Base-by-base conservation (phyloP, 2,888 invertebrate genomes). In the Tridacna crocea region DNA sequence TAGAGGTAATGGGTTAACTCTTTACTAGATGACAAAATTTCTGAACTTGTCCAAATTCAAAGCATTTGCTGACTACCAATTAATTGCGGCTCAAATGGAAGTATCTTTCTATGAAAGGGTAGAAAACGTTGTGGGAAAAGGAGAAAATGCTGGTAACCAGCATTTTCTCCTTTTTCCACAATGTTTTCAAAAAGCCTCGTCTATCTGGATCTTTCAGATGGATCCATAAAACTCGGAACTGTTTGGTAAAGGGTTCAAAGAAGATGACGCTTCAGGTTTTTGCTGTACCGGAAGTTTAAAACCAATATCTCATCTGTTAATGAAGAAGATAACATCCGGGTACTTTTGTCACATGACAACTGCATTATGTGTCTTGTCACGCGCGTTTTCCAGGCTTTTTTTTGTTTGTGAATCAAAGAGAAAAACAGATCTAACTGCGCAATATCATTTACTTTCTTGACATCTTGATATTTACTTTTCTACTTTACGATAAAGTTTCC, bases 231-330 rank as follows among this genome's bases (percentile, higher is more conserved):
- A 55, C 55, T 55, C 55, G 15, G 3, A 11, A 19, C 11, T 55
- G 55, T 10, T 11, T 15, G 55, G 55, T 19, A 55, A 55, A 55
- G 55, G 55, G 11, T 51, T 55, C 3, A 55, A 55, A 15, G 19
- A 19, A 55, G 6, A 55, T 19, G 17, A 55, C 55, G 15, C 19
- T 19, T 6, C 55, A 55, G 19, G 6, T 55, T 55, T n/a, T 66
- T 22, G 70, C 48, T 26, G 12, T 17, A 51, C 70, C 70, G 70
- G 70, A 70, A 70, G 70, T 70, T 48, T n/a, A 51, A 70, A 51
- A n/a, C 70, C 48, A 70, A 70, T 70, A 70, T 70, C 70, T 70
- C 70, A 70, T 70, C 70, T 70, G 24, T 24, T 70, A 70, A 70
- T 70, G 70, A 70, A 70, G 70, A 24, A 22, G n/a, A n/a, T 13